phyloP scores from a whole-genome alignment of 2,113 vertebrate genomes.

The Chroicocephalus ridibundus region DNA sequence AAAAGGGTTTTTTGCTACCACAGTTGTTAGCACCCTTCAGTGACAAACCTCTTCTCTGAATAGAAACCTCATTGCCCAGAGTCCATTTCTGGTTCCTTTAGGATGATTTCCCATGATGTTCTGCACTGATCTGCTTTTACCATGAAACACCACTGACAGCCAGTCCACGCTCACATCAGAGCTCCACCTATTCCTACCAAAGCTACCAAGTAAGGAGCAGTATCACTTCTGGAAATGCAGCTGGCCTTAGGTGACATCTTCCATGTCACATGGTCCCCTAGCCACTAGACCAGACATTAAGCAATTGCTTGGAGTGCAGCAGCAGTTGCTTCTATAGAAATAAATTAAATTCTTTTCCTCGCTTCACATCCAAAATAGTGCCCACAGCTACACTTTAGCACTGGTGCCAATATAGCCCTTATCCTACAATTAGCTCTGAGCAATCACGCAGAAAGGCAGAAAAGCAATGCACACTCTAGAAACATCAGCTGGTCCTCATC shows the following conservation, averaged over 20 bases:
- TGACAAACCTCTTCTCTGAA: background rate
- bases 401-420: background rate
- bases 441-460: background rate
- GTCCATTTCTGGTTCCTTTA: background rate
- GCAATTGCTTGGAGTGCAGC: background rate
- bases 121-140: background rate
- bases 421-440: background rate
- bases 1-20: background rate
- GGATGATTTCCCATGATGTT: background rate
- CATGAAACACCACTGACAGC: background rate
- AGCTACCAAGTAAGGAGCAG: background rate
- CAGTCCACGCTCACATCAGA: background rate
- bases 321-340: background rate
- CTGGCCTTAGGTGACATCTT: background rate
- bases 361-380: background rate
- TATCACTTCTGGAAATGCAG: background rate
- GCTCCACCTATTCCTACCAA: background rate
- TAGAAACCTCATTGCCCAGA: background rate
- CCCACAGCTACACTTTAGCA: background rate
- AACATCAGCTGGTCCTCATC: background rate
- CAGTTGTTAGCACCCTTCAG: background rate
- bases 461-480: background rate
- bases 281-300: background rate
- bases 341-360: background rate
- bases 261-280: background rate